Percentiles rank a stretch among this genome's conserved stretches.
phyloP scores from a whole-genome alignment of 2,797 vertebrate species.

The Sternarchorhynchus goeldii region DNA sequence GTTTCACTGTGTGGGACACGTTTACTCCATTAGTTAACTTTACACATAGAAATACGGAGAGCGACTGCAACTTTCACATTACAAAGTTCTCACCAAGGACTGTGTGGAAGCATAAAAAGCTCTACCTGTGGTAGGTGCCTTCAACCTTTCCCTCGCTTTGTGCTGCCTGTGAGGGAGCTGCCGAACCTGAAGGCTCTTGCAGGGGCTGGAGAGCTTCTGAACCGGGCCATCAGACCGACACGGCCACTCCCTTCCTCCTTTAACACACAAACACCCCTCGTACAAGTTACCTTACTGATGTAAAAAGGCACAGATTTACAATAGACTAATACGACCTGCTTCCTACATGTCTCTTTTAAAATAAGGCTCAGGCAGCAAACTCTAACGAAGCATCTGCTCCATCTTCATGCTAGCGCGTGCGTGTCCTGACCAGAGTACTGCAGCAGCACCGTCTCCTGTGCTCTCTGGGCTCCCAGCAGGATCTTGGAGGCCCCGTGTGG shows the following conservation, averaged over 20 bases:
- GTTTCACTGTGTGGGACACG: background rate
- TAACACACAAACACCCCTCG: background rate
- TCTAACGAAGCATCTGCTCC: background rate
- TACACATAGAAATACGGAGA: too few relatives aligned
- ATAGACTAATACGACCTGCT: too few relatives aligned
- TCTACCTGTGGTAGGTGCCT: slow-evolving; percentile 74
- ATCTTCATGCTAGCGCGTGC: too few relatives aligned
- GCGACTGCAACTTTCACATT: too few relatives aligned
- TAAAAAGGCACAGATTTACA: too few relatives aligned
- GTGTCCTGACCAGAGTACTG: slow-evolving; percentile 79
- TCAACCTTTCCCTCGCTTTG: slow-evolving; percentile 71
- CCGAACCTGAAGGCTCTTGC: slow-evolving; percentile 72
- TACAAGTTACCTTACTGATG: too few relatives aligned
- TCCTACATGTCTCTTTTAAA: too few relatives aligned
- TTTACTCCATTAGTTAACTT: background rate
- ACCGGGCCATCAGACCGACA: slow-evolving; percentile 74
- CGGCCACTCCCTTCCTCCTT: slow-evolving; percentile 72
- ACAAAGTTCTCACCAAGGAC: too few relatives aligned
- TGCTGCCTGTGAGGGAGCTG: slow-evolving; percentile 74
- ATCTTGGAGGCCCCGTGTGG: slow-evolving; percentile 69
- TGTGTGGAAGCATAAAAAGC: background rate
- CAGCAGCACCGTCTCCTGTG: slow-evolving; percentile 83
- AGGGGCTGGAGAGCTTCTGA: slow-evolving; percentile 74
- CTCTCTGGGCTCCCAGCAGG: slow-evolving; percentile 75
- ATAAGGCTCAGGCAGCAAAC: too few relatives aligned